Percentiles rank a stretch among this genome's conserved stretches.
These are phyloP conservation scores for Melanophora roralis DNA, from an alignment of 2,888 invertebrate genomes.

Conservation along the genomic window DNA sequence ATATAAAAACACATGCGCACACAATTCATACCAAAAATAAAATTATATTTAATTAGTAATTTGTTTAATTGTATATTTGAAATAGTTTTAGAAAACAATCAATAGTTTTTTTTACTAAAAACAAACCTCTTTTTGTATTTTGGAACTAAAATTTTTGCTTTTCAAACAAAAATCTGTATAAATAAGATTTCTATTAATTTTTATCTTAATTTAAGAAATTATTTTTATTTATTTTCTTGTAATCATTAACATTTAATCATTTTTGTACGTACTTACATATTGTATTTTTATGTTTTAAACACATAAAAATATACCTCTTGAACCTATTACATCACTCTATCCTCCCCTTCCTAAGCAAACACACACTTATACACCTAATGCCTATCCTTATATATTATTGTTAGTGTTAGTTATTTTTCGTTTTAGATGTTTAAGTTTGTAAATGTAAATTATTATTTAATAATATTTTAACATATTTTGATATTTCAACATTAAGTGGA, in stretches of 20 bases:
- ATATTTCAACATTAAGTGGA: slow-evolving; percentile 45
- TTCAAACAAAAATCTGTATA: slow-evolving; percentile 13
- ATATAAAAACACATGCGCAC: slow-evolving; percentile 24
- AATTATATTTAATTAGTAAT: slow-evolving; percentile 57
- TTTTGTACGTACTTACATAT: slow-evolving; percentile 46
- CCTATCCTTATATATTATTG: slow-evolving; percentile 10
- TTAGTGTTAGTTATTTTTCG: slow-evolving; percentile 22
- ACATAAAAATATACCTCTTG: neutral
- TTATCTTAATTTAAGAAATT: slow-evolving; percentile 16
- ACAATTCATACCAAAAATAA: slow-evolving; percentile 62
- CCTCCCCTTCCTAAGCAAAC: too few species aligned
- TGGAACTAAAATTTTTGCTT: slow-evolving; percentile 7
- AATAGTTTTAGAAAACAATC: slow-evolving; percentile 15
- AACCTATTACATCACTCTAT: neutral
- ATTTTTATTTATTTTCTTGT: slow-evolving; percentile 6
- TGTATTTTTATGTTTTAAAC: slow-evolving; percentile 25
- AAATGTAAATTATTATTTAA: slow-evolving; percentile 56
- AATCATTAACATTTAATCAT: slow-evolving; percentile 42
- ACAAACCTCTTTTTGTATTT: slow-evolving; percentile 34
- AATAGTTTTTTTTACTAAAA: slow-evolving; percentile 11
- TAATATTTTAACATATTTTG: slow-evolving; percentile 54
- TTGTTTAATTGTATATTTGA: slow-evolving; percentile 56
- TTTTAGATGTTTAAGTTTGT: slow-evolving; percentile 48
- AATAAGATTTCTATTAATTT: slow-evolving; percentile 34
- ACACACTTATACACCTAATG: slow-evolving; percentile 32